These are phyloP conservation scores for Amaurobius ferox DNA, from an alignment of 2,888 invertebrate species.

Conservation along the genomic window DNA sequence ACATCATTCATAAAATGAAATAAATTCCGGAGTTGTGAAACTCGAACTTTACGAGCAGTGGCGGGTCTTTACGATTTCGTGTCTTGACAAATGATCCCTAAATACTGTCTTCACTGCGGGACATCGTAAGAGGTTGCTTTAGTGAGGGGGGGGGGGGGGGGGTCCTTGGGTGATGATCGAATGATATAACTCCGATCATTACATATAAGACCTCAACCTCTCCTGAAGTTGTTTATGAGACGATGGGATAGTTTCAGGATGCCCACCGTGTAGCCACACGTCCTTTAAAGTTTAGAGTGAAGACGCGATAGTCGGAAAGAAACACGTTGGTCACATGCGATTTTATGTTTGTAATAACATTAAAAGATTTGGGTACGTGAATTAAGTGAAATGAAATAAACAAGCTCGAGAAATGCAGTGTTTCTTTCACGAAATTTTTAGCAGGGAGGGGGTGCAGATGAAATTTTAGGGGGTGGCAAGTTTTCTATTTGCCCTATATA, in stretches of 20 bases:
- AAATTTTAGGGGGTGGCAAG: too few relatives aligned
- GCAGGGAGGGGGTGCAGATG: too few relatives aligned
- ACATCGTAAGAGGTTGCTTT: slow-evolving; percentile 32
- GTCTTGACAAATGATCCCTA: slow-evolving; percentile 70
- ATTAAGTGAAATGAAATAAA: too few relatives aligned
- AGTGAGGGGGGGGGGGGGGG: slow-evolving; percentile 23
- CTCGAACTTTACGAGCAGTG: slow-evolving; percentile 63
- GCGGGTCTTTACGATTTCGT: slow-evolving; percentile 61
- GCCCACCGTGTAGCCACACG: too few relatives aligned
- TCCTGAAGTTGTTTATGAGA: slow-evolving; percentile 38
- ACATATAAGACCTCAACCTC: slow-evolving; percentile 30
- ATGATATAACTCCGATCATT: slow-evolving; percentile 58
- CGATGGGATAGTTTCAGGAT: neutral
- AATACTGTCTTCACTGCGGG: slow-evolving; percentile 61
- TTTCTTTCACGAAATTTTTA: too few relatives aligned
- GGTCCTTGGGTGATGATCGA: slow-evolving; percentile 24
- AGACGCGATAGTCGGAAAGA: too few relatives aligned
- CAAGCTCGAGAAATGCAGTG: too few relatives aligned
- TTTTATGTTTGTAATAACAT: too few relatives aligned
- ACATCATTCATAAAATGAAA: slow-evolving; percentile 53
- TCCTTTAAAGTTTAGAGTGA: too few relatives aligned
- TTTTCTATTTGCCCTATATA: too few relatives aligned
- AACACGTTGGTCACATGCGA: too few relatives aligned
- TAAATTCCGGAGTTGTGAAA: slow-evolving; percentile 53
- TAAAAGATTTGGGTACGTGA: too few relatives aligned